Evolutionary conservation across 2,113 vertebrate species (phyloP).

Genomic region (Xenopus tropicalis): DNA sequence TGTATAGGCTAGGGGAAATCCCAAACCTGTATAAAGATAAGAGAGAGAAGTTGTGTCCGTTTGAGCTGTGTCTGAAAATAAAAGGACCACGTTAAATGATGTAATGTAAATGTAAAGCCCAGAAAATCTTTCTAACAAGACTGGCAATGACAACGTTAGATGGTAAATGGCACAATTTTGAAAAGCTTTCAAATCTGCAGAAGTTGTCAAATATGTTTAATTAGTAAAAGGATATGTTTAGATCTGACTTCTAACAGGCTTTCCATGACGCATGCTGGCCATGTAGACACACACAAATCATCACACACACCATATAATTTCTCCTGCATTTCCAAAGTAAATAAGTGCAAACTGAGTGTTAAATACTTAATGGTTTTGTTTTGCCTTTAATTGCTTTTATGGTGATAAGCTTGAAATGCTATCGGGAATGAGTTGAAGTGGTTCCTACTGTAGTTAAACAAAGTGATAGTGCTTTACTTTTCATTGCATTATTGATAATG

Average conservation of each 20-base stretch:
- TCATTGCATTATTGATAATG: too few relatives aligned
- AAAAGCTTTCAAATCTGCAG: not conserved
- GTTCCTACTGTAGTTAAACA: too few relatives aligned
- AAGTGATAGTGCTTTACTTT: too few relatives aligned
- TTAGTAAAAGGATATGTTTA: conserved; percentile 20
- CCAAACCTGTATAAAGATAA: too few relatives aligned
- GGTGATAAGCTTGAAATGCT: not conserved
- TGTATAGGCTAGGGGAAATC: too few relatives aligned
- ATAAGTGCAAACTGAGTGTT: not conserved
- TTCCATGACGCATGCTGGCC: conserved; percentile 7
- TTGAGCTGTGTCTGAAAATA: too few relatives aligned
- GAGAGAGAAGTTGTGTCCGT: too few relatives aligned
- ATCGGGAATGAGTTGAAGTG: not conserved
- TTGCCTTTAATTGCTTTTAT: not conserved
- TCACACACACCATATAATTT: not conserved
- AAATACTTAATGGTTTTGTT: not conserved
- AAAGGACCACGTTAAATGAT: too few relatives aligned
- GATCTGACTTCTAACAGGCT: conserved; percentile 7
- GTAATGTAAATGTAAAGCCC: too few relatives aligned
- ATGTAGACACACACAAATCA: not conserved
- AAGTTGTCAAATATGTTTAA: conserved; percentile 8
- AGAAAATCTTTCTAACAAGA: too few relatives aligned
- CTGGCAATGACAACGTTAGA: too few relatives aligned
- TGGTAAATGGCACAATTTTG: too few relatives aligned
- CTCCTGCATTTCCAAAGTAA: not conserved